Conservation (phyloP, 2,888 invertebrate species). For the Spodoptera exigua region DNA sequence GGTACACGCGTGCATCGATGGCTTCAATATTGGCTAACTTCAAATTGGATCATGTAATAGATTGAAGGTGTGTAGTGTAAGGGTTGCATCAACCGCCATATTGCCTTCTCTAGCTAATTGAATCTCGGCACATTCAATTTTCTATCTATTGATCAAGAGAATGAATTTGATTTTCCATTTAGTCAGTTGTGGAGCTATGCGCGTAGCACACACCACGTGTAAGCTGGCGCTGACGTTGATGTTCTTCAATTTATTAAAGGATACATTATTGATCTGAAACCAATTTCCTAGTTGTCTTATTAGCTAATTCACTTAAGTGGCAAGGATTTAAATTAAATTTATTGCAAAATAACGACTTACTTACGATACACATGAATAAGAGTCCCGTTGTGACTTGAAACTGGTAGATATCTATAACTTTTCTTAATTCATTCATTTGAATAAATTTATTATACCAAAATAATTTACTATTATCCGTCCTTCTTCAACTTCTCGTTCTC, state of each 20-base stretch:
- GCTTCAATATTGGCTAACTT: too few species aligned
- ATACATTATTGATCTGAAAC: neutral
- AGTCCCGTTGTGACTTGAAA: too few species aligned
- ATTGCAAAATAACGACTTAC: too few species aligned
- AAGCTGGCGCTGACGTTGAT: neutral
- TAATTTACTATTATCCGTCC: too few species aligned
- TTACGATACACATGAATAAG: too few species aligned
- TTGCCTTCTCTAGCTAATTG: neutral
- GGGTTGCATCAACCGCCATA: neutral
- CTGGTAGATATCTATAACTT: too few species aligned
- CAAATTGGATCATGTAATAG: neutral
- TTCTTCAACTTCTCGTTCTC: too few species aligned
- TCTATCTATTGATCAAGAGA: neutral
- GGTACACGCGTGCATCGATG: too few species aligned
- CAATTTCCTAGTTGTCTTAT: neutral
- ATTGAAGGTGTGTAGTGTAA: slow-evolving; percentile 1
- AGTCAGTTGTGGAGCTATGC: neutral
- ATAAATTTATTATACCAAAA: too few species aligned
- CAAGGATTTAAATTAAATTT: neutral
- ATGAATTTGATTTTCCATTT: slow-evolving; percentile 7
- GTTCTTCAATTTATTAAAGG: neutral
- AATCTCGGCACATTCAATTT: slow-evolving; percentile 10
- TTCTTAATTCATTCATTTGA: too few species aligned
- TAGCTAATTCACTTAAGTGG: slow-evolving; percentile 4
- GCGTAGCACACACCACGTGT: neutral